Evolutionary conservation across 2,797 vertebrate species (phyloP).

Genomic region (Numenius phaeopus): DNA sequence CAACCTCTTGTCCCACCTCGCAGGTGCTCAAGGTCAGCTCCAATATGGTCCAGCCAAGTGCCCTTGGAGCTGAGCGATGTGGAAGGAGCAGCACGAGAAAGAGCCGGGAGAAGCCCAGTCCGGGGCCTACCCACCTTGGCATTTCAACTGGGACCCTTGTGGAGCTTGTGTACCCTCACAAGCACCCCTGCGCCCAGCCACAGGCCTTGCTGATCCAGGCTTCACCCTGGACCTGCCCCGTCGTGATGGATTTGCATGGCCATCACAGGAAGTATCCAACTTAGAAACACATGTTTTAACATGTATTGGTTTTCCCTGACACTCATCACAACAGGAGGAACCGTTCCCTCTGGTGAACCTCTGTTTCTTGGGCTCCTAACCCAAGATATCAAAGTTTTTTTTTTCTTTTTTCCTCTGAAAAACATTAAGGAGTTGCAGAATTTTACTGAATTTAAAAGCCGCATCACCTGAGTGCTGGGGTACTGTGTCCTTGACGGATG

Average conservation of each 20-base stretch:
- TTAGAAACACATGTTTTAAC: not conserved
- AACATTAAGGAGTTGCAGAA: not conserved
- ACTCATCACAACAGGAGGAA: not conserved
- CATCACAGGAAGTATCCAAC: not conserved
- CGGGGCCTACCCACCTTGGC: not conserved
- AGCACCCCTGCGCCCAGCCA: not conserved
- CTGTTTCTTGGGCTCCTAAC: not conserved
- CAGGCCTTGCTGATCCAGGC: accelerated
- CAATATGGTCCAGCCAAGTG: accelerated
- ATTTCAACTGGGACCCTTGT: not conserved
- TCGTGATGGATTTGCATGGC: accelerated
- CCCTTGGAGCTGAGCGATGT: accelerated
- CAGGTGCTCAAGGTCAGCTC: not conserved
- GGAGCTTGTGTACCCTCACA: accelerated
- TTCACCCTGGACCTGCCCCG: not conserved
- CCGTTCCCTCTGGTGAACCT: not conserved
- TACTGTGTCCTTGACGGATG: not conserved
- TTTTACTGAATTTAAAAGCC: not conserved
- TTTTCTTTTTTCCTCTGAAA: not conserved
- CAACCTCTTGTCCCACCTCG: not conserved
- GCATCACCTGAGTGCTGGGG: not conserved
- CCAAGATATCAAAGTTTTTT: accelerated
- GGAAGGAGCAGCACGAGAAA: not conserved
- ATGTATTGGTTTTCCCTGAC: not conserved
- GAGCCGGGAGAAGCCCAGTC: not conserved